Base-by-base conservation (phyloP, 2,113 vertebrate species). In the Pholis gunnellus region DNA sequence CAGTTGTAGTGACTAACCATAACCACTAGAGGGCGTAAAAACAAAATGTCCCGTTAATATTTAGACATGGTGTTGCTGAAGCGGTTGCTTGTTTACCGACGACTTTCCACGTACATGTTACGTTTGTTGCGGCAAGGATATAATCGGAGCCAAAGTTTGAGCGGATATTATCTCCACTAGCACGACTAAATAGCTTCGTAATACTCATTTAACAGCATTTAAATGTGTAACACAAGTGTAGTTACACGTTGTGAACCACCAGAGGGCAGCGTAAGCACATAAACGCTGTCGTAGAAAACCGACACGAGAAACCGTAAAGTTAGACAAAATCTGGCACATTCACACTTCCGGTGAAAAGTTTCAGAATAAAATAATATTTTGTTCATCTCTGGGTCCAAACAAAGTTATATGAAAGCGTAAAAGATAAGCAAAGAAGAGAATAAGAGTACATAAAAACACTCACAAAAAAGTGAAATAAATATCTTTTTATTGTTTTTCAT, bases 401-500 rank as follows among this genome's bases (percentile, higher is more conserved):
- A 2, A 50, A 7, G 17, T 20, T 20, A 50, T 20, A 50, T 50
- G 18, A 20, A 50, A 50, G 50, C 52, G 22, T 11, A 54, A 54
- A 25, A 10, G 3, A 54, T 25, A 54, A 11, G 20, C 20, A n/a
- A 54, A 54, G 9, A 54, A 54, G 22, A 54, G 52, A 48, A 48
- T 18, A 7, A 9, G 22, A 20, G n/a, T 27, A 27, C 9, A 56
- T 27, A 57, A 34, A 42, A 25, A 36, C 36, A 27, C 69, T n/a
- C 18, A 42, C 57, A 18, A 46, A 25, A 48, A 69, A 64, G 79
- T 92, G 93, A 95, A 95, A 95, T 95, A 95, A 95, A 96, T 95
- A 96, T 94, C 75, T 93, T 95, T 60, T 95, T 93, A 94, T 94
- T 94, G 82, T 94, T 94, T 79, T 92, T 93, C 77, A 81, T 92